phyloP scores from a whole-genome alignment of 2,113 vertebrate genomes.

The Aspidoscelis tigris region DNA sequence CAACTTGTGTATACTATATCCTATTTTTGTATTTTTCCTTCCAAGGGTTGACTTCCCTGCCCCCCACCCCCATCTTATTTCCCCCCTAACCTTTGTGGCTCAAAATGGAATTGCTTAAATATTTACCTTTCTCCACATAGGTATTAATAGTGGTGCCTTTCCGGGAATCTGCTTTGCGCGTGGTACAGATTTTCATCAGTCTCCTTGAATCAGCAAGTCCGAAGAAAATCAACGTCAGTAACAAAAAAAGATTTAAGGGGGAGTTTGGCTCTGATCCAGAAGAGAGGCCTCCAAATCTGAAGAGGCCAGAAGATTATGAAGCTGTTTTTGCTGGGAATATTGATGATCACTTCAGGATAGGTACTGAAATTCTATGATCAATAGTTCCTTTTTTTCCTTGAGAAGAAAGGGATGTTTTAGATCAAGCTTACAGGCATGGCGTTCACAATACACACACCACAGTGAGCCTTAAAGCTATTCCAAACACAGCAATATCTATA shows the following conservation, averaged over 20 bases:
- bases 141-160: conserved; percentile 93
- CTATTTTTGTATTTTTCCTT: no score
- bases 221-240: conserved; percentile 90
- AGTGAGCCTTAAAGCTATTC: no score
- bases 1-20: no score
- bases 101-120: not conserved
- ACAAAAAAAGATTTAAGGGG: conserved; percentile 94
- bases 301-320: conserved; percentile 92
- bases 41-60: no score
- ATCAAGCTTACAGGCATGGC: no score
- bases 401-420: not conserved
- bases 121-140: conserved; percentile 65
- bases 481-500: no score
- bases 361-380: conserved; percentile 69
- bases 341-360: conserved; percentile 97
- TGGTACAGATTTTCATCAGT: conserved; percentile 87
- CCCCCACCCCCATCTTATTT: not conserved
- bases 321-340: conserved; percentile 93
- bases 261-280: conserved; percentile 86
- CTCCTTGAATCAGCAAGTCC: conserved; percentile 84
- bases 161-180: conserved; percentile 84
- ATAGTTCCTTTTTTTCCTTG: not conserved
- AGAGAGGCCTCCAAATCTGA: conserved; percentile 83
- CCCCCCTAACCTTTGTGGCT: not conserved
- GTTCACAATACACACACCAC: no score